Evolutionary conservation across 2,888 invertebrate species (phyloP).

Genomic region (Chymomyza caudatula): DNA sequence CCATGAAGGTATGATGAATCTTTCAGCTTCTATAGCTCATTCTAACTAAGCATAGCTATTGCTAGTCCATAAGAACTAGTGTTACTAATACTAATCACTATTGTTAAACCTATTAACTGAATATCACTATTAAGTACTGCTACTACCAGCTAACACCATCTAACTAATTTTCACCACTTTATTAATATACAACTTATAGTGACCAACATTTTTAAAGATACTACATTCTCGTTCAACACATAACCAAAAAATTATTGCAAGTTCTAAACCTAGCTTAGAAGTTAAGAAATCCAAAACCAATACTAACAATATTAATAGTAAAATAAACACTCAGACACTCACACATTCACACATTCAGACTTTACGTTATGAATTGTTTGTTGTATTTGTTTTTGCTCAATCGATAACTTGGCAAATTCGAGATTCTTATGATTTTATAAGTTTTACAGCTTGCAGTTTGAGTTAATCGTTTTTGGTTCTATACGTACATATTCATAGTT

Average conservation of each 20-base stretch:
- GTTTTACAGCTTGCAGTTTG: constrained; percentile 18
- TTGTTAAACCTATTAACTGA: constrained; percentile 24
- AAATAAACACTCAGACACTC: too few species aligned
- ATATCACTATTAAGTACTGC: too few species aligned
- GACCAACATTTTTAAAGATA: neutral
- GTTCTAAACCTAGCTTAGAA: neutral
- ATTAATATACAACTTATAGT: neutral
- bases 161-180: neutral
- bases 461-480: neutral
- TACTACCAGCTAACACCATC: too few species aligned
- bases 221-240: neutral
- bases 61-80: constrained; percentile 16
- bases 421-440: constrained; percentile 14
- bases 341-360: neutral
- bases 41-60: constrained; percentile 29
- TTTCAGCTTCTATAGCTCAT: constrained; percentile 28
- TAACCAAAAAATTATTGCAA: too few species aligned
- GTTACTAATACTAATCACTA: constrained; percentile 37
- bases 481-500: neutral
- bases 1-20: constrained; percentile 87
- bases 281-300: too few species aligned
- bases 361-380: constrained; percentile 3
- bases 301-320: neutral
- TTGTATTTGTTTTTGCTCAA: constrained; percentile 12
- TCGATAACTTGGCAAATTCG: too few species aligned